phyloP scores from a whole-genome alignment of 2,113 vertebrate genomes.

The Mungos mungo region DNA sequence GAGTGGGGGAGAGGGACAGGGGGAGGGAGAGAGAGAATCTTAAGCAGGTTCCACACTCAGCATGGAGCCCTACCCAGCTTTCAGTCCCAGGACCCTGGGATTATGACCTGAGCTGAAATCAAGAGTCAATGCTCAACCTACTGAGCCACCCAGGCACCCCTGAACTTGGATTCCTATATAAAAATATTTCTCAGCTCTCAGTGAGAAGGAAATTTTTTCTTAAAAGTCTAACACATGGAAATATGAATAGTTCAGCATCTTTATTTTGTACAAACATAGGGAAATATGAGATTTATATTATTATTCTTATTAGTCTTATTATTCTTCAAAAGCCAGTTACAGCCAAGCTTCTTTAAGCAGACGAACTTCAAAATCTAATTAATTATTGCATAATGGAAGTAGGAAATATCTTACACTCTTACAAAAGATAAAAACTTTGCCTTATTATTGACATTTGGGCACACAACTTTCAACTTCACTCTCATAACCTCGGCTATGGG shows the following conservation, averaged over 20 bases:
- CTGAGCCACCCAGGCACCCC: too few species aligned
- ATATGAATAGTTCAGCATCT: background rate
- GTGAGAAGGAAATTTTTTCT: background rate
- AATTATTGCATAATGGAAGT: slow-evolving; percentile 20
- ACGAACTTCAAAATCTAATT: slow-evolving; percentile 46
- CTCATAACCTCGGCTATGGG: background rate
- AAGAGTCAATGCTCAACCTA: too few species aligned
- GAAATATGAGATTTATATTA: background rate
- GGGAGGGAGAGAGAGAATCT: too few species aligned
- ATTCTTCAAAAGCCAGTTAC: slow-evolving; percentile 45
- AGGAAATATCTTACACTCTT: slow-evolving; percentile 46
- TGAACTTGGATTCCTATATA: background rate
- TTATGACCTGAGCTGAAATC: too few species aligned
- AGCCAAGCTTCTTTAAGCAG: slow-evolving; percentile 37
- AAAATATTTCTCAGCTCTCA: background rate
- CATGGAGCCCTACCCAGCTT: too few species aligned
- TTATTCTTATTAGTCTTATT: background rate
- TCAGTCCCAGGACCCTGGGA: too few species aligned
- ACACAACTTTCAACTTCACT: background rate
- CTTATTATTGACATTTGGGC: background rate
- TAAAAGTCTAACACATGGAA: background rate
- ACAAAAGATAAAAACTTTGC: background rate
- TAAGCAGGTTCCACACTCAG: too few species aligned
- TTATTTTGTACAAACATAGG: slow-evolving; percentile 19
- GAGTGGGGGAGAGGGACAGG: too few species aligned